Conservation (phyloP, 2,888 invertebrate genomes). For the Drosophila cyrtoloma region DNA sequence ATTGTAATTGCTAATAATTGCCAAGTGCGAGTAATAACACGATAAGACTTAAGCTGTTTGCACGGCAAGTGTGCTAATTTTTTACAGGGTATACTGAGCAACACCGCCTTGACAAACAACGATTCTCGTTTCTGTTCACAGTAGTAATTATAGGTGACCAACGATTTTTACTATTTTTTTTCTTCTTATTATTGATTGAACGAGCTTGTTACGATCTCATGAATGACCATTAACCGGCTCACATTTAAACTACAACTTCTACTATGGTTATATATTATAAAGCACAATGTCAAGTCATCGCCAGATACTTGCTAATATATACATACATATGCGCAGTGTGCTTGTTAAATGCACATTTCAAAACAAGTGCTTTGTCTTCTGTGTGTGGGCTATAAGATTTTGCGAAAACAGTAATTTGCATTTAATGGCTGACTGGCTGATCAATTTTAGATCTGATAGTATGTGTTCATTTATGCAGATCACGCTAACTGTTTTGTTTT, state of each 20-base stretch:
- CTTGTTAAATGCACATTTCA: slow-evolving; percentile 6
- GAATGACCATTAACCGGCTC: slow-evolving; percentile 31
- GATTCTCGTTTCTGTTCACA: not conserved
- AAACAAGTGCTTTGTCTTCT: slow-evolving; percentile 32
- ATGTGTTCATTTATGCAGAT: slow-evolving; percentile 30
- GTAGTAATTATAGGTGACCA: slow-evolving; percentile 8
- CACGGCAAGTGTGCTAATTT: slow-evolving; percentile 2
- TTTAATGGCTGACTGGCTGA: slow-evolving; percentile 39
- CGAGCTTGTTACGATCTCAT: slow-evolving; percentile 26
- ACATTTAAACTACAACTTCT: slow-evolving; percentile 3
- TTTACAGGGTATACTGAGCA: slow-evolving; percentile 1
- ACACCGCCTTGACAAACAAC: not conserved
- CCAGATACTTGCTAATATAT: slow-evolving; percentile 18
- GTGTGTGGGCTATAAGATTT: slow-evolving; percentile 20
- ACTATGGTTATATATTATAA: not conserved
- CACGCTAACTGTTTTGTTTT: slow-evolving; percentile 19
- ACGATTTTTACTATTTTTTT: not conserved
- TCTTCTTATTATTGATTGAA: slow-evolving; percentile 7
- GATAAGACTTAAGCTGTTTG: not conserved
- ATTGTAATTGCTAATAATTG: slow-evolving; percentile 12
- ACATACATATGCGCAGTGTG: not conserved
- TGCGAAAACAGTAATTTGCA: slow-evolving; percentile 35
- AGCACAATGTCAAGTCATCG: slow-evolving; percentile 46
- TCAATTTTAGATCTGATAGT: slow-evolving; percentile 17
- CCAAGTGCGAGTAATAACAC: not conserved